Percentiles rank a stretch among this genome's conserved stretches.
Conservation (phyloP, 2,797 vertebrate species). For the Notolepis coatsorum region DNA sequence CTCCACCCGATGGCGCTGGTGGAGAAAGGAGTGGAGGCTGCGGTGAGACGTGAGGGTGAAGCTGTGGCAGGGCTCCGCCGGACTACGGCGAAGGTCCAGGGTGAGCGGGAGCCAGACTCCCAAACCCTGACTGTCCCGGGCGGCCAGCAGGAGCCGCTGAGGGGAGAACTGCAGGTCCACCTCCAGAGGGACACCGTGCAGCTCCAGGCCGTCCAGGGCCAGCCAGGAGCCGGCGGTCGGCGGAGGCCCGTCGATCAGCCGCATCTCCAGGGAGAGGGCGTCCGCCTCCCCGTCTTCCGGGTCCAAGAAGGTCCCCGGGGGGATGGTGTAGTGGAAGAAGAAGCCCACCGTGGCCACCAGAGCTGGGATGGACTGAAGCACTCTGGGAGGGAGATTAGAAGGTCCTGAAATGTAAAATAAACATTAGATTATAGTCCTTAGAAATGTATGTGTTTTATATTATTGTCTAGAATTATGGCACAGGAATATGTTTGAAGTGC, state of each 20-base stretch:
- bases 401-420: constrained; percentile 13
- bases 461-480: not conserved
- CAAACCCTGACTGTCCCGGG: constrained; percentile 54
- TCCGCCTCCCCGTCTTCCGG: constrained; percentile 67
- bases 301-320: constrained; percentile 59
- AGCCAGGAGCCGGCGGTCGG: constrained; percentile 58
- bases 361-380: constrained; percentile 50
- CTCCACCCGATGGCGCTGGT: constrained; percentile 48
- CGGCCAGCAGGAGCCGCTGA: constrained; percentile 62
- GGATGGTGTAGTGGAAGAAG: constrained; percentile 63
- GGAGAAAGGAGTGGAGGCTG: constrained; percentile 69
- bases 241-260: constrained; percentile 38
- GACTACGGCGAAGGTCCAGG: constrained; percentile 45
- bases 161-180: constrained; percentile 65
- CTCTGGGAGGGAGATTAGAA: constrained; percentile 55
- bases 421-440: not conserved
- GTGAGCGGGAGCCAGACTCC: constrained; percentile 41
- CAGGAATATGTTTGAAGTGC: not conserved
- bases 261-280: constrained; percentile 56
- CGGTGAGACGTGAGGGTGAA: constrained; percentile 53
- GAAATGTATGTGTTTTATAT: not conserved
- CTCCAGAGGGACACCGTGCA: constrained; percentile 61
- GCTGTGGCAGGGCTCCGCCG: constrained; percentile 41
- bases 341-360: constrained; percentile 65
- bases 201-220: constrained; percentile 52